phyloP scores from a whole-genome alignment of 2,113 vertebrate species.

The Oceanodroma tethys region DNA sequence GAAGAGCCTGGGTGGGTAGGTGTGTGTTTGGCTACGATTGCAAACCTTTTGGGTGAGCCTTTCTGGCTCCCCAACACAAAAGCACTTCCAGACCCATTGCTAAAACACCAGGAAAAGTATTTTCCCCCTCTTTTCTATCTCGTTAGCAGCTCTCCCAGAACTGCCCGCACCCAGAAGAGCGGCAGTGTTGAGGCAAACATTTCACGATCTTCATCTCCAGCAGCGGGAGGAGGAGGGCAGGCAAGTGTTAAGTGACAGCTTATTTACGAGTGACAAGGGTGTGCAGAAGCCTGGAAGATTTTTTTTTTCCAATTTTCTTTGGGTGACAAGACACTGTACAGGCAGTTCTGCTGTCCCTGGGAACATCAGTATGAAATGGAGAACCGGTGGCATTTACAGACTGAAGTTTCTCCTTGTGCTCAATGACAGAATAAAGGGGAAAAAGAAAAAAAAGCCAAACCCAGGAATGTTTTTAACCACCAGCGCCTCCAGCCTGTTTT shows the following conservation, averaged over 20 bases:
- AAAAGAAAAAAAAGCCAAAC: not conserved
- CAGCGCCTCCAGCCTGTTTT: not conserved
- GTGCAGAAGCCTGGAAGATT: not conserved
- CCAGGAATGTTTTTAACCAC: not conserved
- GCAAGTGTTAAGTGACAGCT: not conserved
- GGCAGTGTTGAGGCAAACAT: accelerated
- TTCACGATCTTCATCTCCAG: not conserved
- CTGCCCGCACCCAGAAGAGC: not conserved
- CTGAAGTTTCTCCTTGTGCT: conserved; percentile 6
- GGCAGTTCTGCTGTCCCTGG: not conserved
- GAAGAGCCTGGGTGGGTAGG: not conserved
- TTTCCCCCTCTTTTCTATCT: not conserved
- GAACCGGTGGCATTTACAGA: not conserved
- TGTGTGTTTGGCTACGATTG: not conserved
- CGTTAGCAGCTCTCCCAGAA: not conserved
- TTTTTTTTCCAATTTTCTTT: not conserved
- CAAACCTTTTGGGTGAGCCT: not conserved
- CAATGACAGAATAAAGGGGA: not conserved
- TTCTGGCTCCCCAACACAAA: not conserved
- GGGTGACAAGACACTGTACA: not conserved
- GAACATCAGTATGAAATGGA: not conserved
- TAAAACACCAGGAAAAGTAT: not conserved
- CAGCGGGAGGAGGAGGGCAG: not conserved
- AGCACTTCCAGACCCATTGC: not conserved
- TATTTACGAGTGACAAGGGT: not conserved